Base-by-base conservation (phyloP, 2,888 invertebrate species). In the Gari tellinella region DNA sequence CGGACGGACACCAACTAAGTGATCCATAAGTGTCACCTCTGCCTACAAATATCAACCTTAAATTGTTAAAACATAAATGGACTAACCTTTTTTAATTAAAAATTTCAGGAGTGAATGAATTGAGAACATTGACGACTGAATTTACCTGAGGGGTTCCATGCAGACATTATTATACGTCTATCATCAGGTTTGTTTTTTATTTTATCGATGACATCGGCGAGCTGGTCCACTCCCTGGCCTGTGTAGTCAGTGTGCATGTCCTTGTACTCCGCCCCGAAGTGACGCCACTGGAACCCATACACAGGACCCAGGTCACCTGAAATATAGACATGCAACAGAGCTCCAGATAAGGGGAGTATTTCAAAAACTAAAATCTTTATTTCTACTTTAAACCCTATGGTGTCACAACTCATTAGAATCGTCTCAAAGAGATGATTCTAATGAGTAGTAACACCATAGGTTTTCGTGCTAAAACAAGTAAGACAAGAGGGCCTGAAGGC, bases 241-340 rank as follows among this genome's bases (percentile, higher is more conserved):
- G 93, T 94, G 89, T 99, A 99, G 92, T 98, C 95, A 21, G 95
- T 94, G 80, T 95, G 94, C 93, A 96, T 96, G 83, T 95, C 94
- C 53, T 94, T 93, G 91, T 99, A 99, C 85, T 96, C 93, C 0
- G 99, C 98, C 19, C 99, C 99, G 93, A 95, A 98, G 91, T 99
- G 98, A 67, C 99, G 94, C 99, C 99, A 99, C 91, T 99, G 99
- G 90, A 99, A 99, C 0, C 99, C 99, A 93, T 99, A 99, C 1
- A 99, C 95, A 0, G 99, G 99, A 0, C 99, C 99, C 49, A 99
- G 93, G 92, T 99, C 99, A 66, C 98, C 95, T 95, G 83, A 25
- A 58, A 65, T 10, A 1, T 12, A 52, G 17, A 17, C 38, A 37
- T 31, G 10, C 31, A 4, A 7, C 31, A 31, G 31, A 31, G 31